Evolutionary conservation across 2,797 vertebrate species (phyloP).

Genomic region (Crax fasciolata): DNA sequence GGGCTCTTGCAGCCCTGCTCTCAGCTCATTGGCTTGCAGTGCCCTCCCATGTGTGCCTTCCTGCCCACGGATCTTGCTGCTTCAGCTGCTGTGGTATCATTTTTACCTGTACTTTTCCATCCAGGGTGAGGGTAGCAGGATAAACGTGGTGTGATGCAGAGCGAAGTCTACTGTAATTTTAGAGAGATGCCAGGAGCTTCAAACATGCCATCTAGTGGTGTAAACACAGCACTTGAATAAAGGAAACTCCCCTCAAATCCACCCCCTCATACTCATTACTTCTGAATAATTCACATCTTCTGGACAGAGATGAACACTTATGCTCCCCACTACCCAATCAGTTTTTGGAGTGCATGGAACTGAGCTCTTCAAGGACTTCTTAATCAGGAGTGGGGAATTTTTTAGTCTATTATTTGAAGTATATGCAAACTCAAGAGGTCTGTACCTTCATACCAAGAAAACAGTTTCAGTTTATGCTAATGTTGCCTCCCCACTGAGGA

Average conservation of each 20-base stretch:
- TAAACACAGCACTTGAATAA: neutral
- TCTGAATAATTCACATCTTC: neutral
- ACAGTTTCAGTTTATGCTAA: neutral
- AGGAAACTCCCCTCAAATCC: conserved; percentile 9
- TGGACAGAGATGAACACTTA: neutral
- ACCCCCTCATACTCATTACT: neutral
- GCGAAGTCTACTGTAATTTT: neutral
- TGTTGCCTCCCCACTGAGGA: neutral
- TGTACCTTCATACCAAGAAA: neutral
- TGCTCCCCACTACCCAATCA: fast-evolving
- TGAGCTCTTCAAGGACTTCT: neutral
- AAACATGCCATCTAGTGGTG: conserved; percentile 60
- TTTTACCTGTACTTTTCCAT: conserved; percentile 67
- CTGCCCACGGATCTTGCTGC: neutral
- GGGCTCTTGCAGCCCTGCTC: neutral
- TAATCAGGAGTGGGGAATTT: neutral
- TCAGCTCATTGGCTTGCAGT: fast-evolving
- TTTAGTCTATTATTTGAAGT: neutral
- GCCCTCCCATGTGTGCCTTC: neutral
- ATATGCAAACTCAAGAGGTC: neutral
- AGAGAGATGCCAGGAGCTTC: neutral
- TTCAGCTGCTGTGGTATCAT: neutral
- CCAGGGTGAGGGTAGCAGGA: neutral
- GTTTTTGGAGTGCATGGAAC: neutral
- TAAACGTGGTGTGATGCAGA: neutral